Conservation (phyloP, 2,797 vertebrate species). For the Philypnodon macrostomus region DNA sequence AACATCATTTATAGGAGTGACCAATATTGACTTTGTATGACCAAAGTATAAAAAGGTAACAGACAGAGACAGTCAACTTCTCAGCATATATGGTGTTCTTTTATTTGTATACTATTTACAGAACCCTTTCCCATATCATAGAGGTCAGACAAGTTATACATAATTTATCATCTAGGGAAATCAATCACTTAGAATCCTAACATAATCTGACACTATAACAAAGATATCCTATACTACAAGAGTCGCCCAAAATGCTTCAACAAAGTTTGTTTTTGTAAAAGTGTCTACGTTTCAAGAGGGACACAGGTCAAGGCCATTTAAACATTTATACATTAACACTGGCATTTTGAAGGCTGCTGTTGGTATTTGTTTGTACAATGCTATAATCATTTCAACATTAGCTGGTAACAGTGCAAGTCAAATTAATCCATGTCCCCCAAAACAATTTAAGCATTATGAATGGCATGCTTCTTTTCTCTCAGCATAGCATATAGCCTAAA, state of each 20-base stretch:
- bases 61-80: not conserved
- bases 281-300: conserved; percentile 23
- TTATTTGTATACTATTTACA: conserved; percentile 36
- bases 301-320: conserved; percentile 19
- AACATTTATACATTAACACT: not conserved
- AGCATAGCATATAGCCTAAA: conserved; percentile 3
- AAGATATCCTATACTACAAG: conserved; percentile 12
- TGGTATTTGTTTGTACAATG: not conserved
- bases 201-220: conserved; percentile 23
- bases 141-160: conserved; percentile 33
- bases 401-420: not conserved
- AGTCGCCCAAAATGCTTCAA: conserved; percentile 24
- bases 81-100: conserved; percentile 15
- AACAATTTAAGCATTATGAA: not conserved
- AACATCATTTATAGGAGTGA: too few species aligned
- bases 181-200: conserved; percentile 16
- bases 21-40: not conserved
- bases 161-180: conserved; percentile 18
- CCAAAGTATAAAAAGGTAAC: not conserved
- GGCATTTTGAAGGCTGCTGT: not conserved
- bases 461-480: conserved; percentile 11
- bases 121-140: conserved; percentile 24
- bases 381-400: not conserved
- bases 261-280: conserved; percentile 22
- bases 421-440: not conserved